Percentiles rank a stretch among this genome's conserved stretches.
These are phyloP conservation scores for Pteromalus puparum DNA, from an alignment of 1,140 invertebrate species.

Conservation along the genomic window DNA sequence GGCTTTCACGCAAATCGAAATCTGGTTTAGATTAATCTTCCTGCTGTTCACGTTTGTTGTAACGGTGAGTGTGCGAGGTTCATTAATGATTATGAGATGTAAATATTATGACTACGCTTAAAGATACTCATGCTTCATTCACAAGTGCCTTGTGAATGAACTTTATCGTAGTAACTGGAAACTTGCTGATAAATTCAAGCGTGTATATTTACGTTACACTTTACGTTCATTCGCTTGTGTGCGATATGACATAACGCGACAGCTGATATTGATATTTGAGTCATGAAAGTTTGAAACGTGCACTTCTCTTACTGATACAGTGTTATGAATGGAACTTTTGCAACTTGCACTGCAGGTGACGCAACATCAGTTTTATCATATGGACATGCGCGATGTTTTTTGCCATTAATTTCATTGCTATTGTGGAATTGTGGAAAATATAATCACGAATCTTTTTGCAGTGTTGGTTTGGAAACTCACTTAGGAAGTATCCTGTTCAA, in stretches of 20 bases:
- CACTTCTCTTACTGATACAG: too few relatives aligned
- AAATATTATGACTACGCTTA: neutral
- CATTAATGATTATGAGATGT: neutral
- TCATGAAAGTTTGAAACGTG: too few relatives aligned
- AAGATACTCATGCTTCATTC: neutral
- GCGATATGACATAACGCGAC: neutral
- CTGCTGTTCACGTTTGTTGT: conserved; percentile 90
- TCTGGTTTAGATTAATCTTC: conserved; percentile 97
- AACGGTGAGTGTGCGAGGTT: conserved; percentile 83
- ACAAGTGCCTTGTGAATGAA: neutral
- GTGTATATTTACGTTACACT: conserved; percentile 4
- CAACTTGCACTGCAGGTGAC: too few relatives aligned
- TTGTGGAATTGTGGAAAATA: conserved; percentile 35
- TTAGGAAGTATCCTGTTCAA: conserved; percentile 90
- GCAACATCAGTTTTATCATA: too few relatives aligned
- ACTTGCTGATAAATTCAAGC: neutral
- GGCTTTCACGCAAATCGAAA: conserved; percentile 96
- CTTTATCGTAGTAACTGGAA: neutral
- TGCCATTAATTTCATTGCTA: neutral
- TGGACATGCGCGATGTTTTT: neutral
- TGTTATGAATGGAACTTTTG: too few relatives aligned
- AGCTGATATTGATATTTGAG: neutral
- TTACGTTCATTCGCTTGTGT: neutral
- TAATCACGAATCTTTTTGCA: conserved; percentile 72
- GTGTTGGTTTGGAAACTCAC: conserved; percentile 93